Percentiles rank a stretch among this genome's conserved stretches.
These are phyloP conservation scores for Limenitis camilla DNA, from an alignment of 2,888 invertebrate genomes.

Conservation along the genomic window DNA sequence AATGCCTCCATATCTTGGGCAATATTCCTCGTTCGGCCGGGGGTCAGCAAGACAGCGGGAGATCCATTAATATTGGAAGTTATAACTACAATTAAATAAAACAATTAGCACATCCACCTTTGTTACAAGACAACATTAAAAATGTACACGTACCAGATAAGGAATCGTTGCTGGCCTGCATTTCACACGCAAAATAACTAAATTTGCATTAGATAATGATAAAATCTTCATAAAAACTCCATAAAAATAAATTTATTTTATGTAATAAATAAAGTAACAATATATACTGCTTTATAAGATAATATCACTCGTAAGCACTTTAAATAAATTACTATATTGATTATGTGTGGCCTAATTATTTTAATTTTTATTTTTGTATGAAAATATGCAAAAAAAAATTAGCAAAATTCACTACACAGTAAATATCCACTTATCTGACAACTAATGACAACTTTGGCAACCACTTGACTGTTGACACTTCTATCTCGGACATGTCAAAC, in stretches of 20 bases:
- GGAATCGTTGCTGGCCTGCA: conserved; percentile 63
- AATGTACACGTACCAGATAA: conserved; percentile 46
- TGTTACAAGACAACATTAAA: neutral
- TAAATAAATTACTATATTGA: neutral
- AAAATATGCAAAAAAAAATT: conserved; percentile 10
- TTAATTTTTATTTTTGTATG: neutral
- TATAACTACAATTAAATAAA: conserved; percentile 41
- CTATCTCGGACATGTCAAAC: no score
- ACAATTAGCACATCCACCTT: conserved; percentile 9
- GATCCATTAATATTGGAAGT: conserved; percentile 51
- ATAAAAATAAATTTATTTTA: conserved; percentile 10
- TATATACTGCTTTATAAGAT: neutral
- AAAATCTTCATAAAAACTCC: conserved; percentile 20
- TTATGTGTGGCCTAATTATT: neutral
- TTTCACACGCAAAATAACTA: conserved; percentile 31
- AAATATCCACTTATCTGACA: no score
- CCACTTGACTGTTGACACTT: no score
- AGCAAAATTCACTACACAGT: conserved; percentile 12
- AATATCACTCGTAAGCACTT: neutral
- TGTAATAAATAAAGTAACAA: neutral
- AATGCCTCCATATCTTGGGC: conserved; percentile 90
- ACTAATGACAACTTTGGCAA: conserved; percentile 7
- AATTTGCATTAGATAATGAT: conserved; percentile 14
- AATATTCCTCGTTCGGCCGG: conserved; percentile 83
- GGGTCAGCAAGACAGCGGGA: conserved; percentile 79